Base-by-base conservation (phyloP, 2,113 vertebrate genomes). In the Cyanistes caeruleus region DNA sequence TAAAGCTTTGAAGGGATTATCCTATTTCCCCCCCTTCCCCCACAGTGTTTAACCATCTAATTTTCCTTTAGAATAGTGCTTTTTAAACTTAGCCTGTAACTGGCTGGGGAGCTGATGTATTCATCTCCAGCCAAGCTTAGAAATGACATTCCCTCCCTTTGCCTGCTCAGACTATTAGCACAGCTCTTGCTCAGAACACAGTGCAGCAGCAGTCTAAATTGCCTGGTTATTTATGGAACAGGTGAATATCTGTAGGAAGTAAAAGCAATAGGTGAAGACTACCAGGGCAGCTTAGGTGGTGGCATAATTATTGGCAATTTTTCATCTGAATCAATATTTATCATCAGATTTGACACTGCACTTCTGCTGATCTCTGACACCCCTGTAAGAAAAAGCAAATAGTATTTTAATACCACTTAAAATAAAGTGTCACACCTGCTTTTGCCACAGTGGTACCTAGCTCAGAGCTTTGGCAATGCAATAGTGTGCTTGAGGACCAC, bases 1-100 rank as follows among this genome's bases (percentile, higher is more conserved):
- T 83, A 95, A 89, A 95, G 92, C 93, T 97, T 94, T 96, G 93
- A 97, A 87, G 93, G 92, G 95, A 97, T 97, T 96, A 97, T 94
- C 70, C 77, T 31, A 39, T 84, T 80, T 17, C 5, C 5, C 67
- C 31, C 72, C 28, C 35, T 27, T 52, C 86, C 81, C 79, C 76
- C 5, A 1, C 41, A 35, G 69, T 25, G 30, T 93, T 96, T 97
- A 93, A 84, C 87, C 65, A 85, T 89, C 96, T 97, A 91, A 96
- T 95, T 96, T 97, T 95, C 90, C 65, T 96, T 90, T 95, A 89
- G 80, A 97, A 90, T 80, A 90, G 88, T 5, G 35, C 79, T 86
- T 96, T 93, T 96, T 95, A 88, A 93, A 95, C 80, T 68, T 95
- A 69, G 88, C 65, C 86, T 69, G 39, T 75, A 55, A 92, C 41